Conservation (phyloP, 1,140 invertebrate species). For the Drosophila sp. region DNA sequence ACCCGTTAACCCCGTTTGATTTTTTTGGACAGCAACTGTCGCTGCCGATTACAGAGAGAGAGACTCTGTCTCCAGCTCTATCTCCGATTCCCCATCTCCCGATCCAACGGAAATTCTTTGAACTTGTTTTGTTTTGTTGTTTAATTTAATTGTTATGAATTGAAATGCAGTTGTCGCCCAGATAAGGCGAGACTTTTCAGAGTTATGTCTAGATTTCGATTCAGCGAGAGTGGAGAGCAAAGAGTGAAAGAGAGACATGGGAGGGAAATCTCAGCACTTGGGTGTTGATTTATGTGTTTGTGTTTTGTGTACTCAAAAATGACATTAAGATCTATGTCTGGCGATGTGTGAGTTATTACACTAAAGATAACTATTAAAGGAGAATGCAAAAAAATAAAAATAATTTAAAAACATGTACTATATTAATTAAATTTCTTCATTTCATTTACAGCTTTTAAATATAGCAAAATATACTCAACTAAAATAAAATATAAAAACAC, state of each 20-base stretch:
- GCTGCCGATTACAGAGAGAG: background rate
- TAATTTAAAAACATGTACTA: background rate
- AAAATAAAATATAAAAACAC: too few species aligned
- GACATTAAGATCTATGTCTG: slow-evolving; percentile 35
- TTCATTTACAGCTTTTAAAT: background rate
- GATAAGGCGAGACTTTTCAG: slow-evolving; percentile 39
- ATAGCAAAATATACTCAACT: too few species aligned
- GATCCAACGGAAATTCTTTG: background rate
- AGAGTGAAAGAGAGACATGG: background rate
- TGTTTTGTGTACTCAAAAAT: slow-evolving; percentile 26
- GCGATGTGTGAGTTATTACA: slow-evolving; percentile 24
- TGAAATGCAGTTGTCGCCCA: slow-evolving; percentile 70
- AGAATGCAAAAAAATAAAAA: background rate
- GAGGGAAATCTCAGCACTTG: slow-evolving; percentile 25
- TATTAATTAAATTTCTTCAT: background rate
- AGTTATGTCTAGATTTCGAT: slow-evolving; percentile 11
- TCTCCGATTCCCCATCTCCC: slow-evolving; percentile 8
- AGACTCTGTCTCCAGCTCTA: slow-evolving; percentile 1
- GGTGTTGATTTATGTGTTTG: slow-evolving; percentile 71
- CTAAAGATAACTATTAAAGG: slow-evolving; percentile 2
- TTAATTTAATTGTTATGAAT: slow-evolving; percentile 77
- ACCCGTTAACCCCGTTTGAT: slow-evolving; percentile 25
- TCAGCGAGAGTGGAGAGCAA: too few species aligned
- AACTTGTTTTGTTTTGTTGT: slow-evolving; percentile 50
- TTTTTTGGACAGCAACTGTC: slow-evolving; percentile 9